A percentile compares a stretch with the other conserved stretches of the same genome.
Evolutionary conservation across 2,888 invertebrate genomes (phyloP).

Genomic region (Colostygia pectinataria): DNA sequence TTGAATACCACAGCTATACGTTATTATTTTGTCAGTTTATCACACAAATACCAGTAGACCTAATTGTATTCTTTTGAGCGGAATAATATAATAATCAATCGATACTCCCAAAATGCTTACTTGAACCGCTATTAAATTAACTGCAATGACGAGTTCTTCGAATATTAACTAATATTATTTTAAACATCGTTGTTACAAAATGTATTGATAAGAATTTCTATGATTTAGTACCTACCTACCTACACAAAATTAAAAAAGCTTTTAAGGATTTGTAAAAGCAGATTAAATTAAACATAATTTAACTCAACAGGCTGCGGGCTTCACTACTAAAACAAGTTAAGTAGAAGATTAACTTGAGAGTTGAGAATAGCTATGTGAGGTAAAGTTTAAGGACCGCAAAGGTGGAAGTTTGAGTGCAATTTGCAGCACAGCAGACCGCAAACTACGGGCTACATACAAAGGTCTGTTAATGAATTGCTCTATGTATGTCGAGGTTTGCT

Average conservation of each 20-base stretch:
- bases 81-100: too few species aligned
- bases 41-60: too few species aligned
- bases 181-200: too few species aligned
- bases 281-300: constrained; percentile 36
- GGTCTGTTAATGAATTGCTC: constrained; percentile 50
- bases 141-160: too few species aligned
- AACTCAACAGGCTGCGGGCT: constrained; percentile 47
- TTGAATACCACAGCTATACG: background rate
- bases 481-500: constrained; percentile 34
- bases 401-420: constrained; percentile 58
- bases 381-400: constrained; percentile 61
- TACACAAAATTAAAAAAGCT: too few species aligned
- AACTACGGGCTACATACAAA: constrained; percentile 50
- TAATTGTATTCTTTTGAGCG: too few species aligned
- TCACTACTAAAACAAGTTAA: constrained; percentile 49
- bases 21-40: background rate
- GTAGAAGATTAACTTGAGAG: constrained; percentile 55
- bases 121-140: too few species aligned
- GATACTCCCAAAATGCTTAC: too few species aligned
- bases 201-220: too few species aligned
- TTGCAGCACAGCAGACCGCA: constrained; percentile 51
- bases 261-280: too few species aligned
- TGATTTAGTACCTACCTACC: too few species aligned
- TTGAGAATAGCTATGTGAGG: constrained; percentile 48
- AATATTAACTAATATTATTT: too few species aligned